Evolutionary conservation across 2,888 invertebrate species (phyloP).

Genomic region (Dorcus hopei): DNA sequence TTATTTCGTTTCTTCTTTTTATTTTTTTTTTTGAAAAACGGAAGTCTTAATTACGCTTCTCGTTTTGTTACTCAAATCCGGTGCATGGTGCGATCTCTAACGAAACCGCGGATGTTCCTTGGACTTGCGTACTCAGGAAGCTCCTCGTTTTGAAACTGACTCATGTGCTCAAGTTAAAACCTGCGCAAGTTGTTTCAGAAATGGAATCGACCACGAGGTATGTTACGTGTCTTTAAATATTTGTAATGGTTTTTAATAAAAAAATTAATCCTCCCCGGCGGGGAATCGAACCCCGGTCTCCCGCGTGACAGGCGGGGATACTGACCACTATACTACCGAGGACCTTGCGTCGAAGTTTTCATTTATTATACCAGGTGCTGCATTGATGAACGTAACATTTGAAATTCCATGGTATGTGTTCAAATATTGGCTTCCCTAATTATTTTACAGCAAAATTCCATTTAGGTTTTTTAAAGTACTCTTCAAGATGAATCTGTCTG

Average conservation of each 20-base stretch:
- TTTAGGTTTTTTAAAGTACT: no score
- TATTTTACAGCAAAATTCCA: no score
- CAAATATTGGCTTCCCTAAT: no score
- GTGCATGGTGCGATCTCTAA: conserved; percentile 6
- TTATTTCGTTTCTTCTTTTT: no score
- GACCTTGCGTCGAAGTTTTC: not conserved
- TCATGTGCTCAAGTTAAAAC: not conserved
- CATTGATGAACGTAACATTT: no score
- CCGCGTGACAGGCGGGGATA: conserved; percentile 27
- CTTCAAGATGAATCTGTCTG: no score
- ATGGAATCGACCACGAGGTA: conserved; percentile 10
- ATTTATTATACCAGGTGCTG: no score
- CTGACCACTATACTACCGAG: conserved; percentile 26
- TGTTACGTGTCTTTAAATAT: not conserved
- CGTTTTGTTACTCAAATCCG: conserved; percentile 1
- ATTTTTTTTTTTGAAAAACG: not conserved
- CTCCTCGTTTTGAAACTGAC: not conserved
- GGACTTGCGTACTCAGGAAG: not conserved
- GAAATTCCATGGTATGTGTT: no score
- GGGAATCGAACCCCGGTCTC: conserved; percentile 30
- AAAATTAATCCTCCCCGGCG: conserved; percentile 25
- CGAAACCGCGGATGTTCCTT: conserved; percentile 15
- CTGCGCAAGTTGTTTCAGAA: not conserved
- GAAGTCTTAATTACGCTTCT: not conserved
- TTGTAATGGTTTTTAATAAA: not conserved